Percentiles rank a stretch among this genome's conserved stretches.
Evolutionary conservation across 1,140 invertebrate species (phyloP).

Genomic region (Drosophila parabipectinata): DNA sequence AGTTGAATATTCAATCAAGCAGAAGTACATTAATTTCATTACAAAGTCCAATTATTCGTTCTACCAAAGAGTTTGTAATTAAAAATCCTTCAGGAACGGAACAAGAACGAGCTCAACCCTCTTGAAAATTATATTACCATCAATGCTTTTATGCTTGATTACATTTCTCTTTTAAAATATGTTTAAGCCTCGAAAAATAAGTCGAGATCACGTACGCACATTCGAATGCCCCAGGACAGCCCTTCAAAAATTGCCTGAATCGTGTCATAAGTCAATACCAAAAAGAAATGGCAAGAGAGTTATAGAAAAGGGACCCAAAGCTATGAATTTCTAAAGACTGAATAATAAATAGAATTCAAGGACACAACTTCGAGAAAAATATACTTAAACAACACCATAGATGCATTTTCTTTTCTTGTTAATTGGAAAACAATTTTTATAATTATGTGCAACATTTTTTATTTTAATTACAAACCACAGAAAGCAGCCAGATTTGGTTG

Average conservation of each 20-base stretch:
- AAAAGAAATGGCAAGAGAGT: constrained; percentile 16
- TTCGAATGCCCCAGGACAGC: constrained; percentile 19
- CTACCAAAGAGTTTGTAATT: constrained; percentile 32
- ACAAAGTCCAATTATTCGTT: constrained; percentile 21
- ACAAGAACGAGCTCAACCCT: not conserved
- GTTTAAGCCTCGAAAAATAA: constrained; percentile 22
- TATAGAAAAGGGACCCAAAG: not conserved
- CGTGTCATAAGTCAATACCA: constrained; percentile 51
- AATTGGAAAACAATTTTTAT: not conserved
- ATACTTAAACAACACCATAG: not conserved
- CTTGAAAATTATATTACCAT: constrained; percentile 16
- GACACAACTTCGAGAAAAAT: not conserved
- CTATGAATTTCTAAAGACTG: constrained; percentile 8
- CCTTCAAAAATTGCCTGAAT: constrained; percentile 9
- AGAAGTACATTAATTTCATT: not conserved
- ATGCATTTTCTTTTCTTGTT: not conserved
- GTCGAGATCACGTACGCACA: constrained; percentile 43
- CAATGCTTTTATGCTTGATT: constrained; percentile 48
- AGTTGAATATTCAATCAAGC: not conserved
- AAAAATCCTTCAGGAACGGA: constrained; percentile 23
- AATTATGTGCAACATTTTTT: constrained; percentile 2
- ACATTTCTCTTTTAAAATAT: constrained; percentile 14
- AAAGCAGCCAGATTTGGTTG: constrained; percentile 15
- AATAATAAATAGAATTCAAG: constrained; percentile 1
- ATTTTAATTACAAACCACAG: constrained; percentile 44